Percentiles rank a stretch among this genome's conserved stretches.
Evolutionary conservation across 2,888 invertebrate genomes (phyloP).

Genomic region (Diabrotica balteata): DNA sequence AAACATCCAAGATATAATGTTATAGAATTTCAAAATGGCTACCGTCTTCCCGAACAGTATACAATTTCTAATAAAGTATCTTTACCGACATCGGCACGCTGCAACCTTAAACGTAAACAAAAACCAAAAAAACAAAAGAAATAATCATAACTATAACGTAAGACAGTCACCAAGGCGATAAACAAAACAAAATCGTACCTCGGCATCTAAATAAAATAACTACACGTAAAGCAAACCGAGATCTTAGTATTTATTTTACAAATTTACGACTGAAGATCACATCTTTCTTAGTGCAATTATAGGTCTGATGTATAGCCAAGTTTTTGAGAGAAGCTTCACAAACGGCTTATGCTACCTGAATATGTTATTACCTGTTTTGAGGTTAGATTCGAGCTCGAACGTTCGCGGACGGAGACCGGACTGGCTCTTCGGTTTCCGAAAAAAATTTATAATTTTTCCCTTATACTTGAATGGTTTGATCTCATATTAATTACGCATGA

Average conservation of each 20-base stretch:
- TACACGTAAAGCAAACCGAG: conserved; percentile 38
- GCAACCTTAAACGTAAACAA: conserved; percentile 12
- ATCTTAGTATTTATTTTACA: conserved; percentile 60
- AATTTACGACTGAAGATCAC: conserved; percentile 60
- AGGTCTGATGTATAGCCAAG: conserved; percentile 58
- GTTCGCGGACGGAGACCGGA: conserved; percentile 3
- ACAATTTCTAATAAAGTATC: conserved; percentile 37
- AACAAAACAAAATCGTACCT: conserved; percentile 57
- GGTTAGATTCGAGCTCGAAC: conserved; percentile 34
- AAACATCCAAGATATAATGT: too few relatives aligned
- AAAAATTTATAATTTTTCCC: conserved; percentile 1
- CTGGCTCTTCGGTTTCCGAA: neutral
- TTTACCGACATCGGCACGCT: conserved; percentile 18
- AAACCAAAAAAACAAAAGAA: conserved; percentile 30
- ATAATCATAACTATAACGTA: conserved; percentile 50
- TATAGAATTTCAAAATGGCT: conserved; percentile 22
- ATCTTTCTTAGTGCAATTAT: conserved; percentile 60
- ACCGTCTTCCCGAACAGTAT: conserved; percentile 31
- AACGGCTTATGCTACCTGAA: conserved; percentile 57
- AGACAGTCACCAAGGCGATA: conserved; percentile 58
- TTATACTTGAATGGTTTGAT: neutral
- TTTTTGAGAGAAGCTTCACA: conserved; percentile 48
- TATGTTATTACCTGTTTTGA: conserved; percentile 54
- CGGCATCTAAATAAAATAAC: conserved; percentile 51
- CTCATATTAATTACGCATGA: too few relatives aligned